Conservation (phyloP, 2,888 invertebrate species). For the Cyaniris semiargus region DNA sequence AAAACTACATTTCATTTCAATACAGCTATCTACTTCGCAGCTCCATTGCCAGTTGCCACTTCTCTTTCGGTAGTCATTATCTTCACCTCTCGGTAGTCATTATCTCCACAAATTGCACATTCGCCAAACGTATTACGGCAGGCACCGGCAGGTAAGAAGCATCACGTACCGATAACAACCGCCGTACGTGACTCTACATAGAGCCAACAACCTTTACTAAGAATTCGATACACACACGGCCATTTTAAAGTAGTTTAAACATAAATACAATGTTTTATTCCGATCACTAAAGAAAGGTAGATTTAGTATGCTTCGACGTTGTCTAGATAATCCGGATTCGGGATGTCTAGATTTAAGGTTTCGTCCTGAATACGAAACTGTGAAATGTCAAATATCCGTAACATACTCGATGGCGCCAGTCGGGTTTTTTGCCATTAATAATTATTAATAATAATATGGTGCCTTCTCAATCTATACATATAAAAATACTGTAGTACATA, state of each 20-base stretch:
- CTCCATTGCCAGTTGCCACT: not conserved
- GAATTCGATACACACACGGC: conserved; percentile 32
- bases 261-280: conserved; percentile 8
- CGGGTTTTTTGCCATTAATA: not conserved
- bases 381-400: not conserved
- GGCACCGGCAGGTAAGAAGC: conserved; percentile 24
- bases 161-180: conserved; percentile 38
- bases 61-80: not conserved
- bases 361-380: not conserved
- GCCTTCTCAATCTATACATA: too few relatives aligned
- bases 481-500: too few relatives aligned
- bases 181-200: conserved; percentile 38
- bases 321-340: not conserved
- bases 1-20: not conserved
- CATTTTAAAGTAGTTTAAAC: conserved; percentile 28
- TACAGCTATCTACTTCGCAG: not conserved
- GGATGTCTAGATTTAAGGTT: not conserved
- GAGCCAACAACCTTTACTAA: conserved; percentile 32
- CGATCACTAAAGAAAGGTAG: not conserved
- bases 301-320: not conserved
- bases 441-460: not conserved
- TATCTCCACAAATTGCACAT: conserved; percentile 2
- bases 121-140: conserved; percentile 13
- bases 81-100: not conserved
- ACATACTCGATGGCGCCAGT: not conserved